Percentiles rank a stretch among this genome's conserved stretches.
Evolutionary conservation across 1,140 invertebrate genomes (phyloP).

Genomic region (Oedothorax gibbosus): DNA sequence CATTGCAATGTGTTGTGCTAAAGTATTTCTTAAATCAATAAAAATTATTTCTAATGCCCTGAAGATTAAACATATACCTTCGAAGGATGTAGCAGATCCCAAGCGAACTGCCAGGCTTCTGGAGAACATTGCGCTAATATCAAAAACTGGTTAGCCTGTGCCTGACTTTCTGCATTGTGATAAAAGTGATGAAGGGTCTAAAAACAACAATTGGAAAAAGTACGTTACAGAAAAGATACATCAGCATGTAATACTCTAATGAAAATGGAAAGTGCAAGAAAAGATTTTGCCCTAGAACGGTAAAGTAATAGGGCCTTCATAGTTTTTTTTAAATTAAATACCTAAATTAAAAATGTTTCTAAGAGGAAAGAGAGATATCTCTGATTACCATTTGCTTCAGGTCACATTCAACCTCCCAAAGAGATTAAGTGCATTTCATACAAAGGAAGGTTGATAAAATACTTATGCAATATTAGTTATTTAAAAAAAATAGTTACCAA

Average conservation of each 20-base stretch:
- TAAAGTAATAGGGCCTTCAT: not conserved
- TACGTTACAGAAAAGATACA: not conserved
- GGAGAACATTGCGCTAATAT: constrained; percentile 82
- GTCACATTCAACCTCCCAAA: too few relatives aligned
- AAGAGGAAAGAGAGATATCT: too few relatives aligned
- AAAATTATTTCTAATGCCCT: not conserved
- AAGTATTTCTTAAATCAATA: not conserved
- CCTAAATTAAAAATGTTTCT: too few relatives aligned
- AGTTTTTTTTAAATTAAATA: too few relatives aligned
- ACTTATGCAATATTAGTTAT: too few relatives aligned
- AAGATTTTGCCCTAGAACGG: not conserved
- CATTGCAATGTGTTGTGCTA: not conserved
- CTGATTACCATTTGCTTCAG: too few relatives aligned
- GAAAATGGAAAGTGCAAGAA: not conserved
- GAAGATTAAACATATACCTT: constrained; percentile 72
- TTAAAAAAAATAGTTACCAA: too few relatives aligned
- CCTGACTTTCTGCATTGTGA: constrained; percentile 70
- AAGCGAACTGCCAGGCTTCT: constrained; percentile 90
- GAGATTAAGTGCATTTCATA: too few relatives aligned
- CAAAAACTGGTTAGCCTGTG: constrained; percentile 85
- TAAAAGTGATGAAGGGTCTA: constrained; percentile 70
- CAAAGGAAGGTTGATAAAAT: too few relatives aligned
- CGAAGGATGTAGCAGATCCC: constrained; percentile 82
- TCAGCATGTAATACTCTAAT: not conserved
- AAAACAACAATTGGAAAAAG: constrained; percentile 8